phyloP scores from a whole-genome alignment of 2,888 invertebrate species.

The Drosophila seclusa region DNA sequence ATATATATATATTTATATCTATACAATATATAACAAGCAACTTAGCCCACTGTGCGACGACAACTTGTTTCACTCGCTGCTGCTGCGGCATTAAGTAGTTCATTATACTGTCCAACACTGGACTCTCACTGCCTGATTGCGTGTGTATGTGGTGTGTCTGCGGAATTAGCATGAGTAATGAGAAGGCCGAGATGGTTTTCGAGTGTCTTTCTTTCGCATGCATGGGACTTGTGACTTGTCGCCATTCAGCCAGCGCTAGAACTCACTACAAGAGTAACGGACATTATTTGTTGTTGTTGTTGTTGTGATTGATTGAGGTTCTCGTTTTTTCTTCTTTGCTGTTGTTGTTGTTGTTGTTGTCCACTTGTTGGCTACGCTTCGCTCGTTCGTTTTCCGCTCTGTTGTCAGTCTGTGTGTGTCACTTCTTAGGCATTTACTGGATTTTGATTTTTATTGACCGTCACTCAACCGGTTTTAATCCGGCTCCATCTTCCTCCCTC shows the following conservation, averaged over 20 bases:
- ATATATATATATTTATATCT: neutral
- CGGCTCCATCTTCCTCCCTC: slow-evolving; percentile 1
- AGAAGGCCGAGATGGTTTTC: slow-evolving; percentile 46
- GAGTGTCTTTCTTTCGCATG: slow-evolving; percentile 17
- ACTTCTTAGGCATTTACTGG: slow-evolving; percentile 71
- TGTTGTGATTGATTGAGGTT: slow-evolving; percentile 1
- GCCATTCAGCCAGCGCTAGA: slow-evolving; percentile 21
- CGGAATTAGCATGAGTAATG: slow-evolving; percentile 70
- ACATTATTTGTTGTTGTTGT: slow-evolving; percentile 16
- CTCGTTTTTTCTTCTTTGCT: slow-evolving; percentile 7
- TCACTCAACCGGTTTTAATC: slow-evolving; percentile 60
- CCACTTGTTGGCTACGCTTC: slow-evolving; percentile 62
- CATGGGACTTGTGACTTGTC: slow-evolving; percentile 36
- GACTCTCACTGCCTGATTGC: slow-evolving; percentile 7
- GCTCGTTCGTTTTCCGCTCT: slow-evolving; percentile 29
- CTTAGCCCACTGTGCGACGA: slow-evolving; percentile 58
- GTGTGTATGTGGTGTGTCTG: slow-evolving; percentile 25
- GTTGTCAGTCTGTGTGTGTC: slow-evolving; percentile 52
- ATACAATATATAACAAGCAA: slow-evolving; percentile 9
- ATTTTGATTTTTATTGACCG: slow-evolving; percentile 64
- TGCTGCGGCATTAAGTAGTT: slow-evolving; percentile 67
- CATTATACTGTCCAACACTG: slow-evolving; percentile 64
- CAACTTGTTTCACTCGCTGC: slow-evolving; percentile 60
- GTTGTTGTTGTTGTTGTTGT: slow-evolving; percentile 15
- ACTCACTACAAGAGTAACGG: slow-evolving; percentile 50